Base-by-base conservation (phyloP, 2,113 vertebrate species). In the Pedetes capensis region DNA sequence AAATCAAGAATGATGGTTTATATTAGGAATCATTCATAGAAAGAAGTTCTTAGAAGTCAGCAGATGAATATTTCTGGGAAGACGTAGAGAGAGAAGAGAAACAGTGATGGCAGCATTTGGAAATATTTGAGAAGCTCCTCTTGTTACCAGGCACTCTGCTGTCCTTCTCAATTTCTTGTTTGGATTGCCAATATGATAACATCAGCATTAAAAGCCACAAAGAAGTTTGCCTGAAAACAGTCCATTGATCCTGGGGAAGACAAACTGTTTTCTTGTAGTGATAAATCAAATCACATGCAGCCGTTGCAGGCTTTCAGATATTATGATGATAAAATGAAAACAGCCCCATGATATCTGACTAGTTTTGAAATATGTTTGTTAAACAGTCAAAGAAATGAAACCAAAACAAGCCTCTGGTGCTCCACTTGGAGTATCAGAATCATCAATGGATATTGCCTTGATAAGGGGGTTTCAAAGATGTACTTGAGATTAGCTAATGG, bases 321-420 rank as follows among this genome's bases (percentile, higher is more conserved):
- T 47, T 92, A 5, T 75, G 37, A 92, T 95, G 49, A 61, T 80
- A 80, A 61, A 39, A 79, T 68, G 39, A 88, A 96, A 92, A 92
- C 63, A 92, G 90, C 55, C 8, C 39, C 32, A 53, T 55, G 64
- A 68, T 75, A 74, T 91, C 27, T 59, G 51, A 92, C 16, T 78
- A 49, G 53, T 59, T 94, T 93, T 92, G 44, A 81, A 90, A 92
- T 63, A 7, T 57, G 17, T 64, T 84, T 27, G 76, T 81, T 90
- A 49, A 92, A 74, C 12, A 79, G 7, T 91, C 72, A 89, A 25
- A 71, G 44, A 27, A 74, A 23, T 34, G 47, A 44, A 59, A 80
- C 81, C 72, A 18, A 63, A 82, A 49, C 23, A 82, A 91, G 22
- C 49, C 32, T 93, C 72, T 63, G 32, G 53, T 79, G 49, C 6